Percentiles rank a stretch among this genome's conserved stretches.
These are phyloP conservation scores for Ceratosolen fusciceps DNA, from an alignment of 1,140 invertebrate genomes.

Conservation along the genomic window DNA sequence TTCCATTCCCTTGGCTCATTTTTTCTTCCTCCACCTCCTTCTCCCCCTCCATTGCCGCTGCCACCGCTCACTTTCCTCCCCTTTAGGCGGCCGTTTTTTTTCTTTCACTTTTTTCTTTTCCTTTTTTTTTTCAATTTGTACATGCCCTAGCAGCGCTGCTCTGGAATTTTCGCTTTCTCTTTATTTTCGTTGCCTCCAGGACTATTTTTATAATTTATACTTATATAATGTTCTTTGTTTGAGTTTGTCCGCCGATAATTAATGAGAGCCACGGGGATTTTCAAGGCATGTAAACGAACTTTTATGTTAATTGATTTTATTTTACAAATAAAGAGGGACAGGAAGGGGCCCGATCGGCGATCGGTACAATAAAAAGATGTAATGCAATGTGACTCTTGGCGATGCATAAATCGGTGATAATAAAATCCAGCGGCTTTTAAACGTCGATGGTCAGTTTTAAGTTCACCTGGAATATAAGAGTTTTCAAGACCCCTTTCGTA, in stretches of 20 bases:
- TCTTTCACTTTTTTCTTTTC: conserved; percentile 31
- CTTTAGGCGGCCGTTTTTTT: not conserved
- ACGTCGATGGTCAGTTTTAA: too few species aligned
- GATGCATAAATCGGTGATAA: too few species aligned
- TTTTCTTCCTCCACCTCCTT: not conserved
- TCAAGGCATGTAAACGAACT: too few species aligned
- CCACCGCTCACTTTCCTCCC: not conserved
- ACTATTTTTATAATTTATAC: not conserved
- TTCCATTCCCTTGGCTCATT: conserved; percentile 27
- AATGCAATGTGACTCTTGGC: too few species aligned
- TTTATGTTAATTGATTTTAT: too few species aligned
- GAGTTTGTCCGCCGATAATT: not conserved
- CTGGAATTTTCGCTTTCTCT: conserved; percentile 16
- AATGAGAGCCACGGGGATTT: not conserved
- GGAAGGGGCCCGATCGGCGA: too few species aligned
- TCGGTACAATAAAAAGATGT: too few species aligned
- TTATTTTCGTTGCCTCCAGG: not conserved
- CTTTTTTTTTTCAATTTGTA: conserved; percentile 22
- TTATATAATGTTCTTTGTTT: not conserved
- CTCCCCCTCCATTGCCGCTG: not conserved
- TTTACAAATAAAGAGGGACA: too few species aligned
- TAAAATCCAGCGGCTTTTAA: too few species aligned
- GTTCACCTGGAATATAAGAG: too few species aligned
- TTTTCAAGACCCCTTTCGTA: too few species aligned
- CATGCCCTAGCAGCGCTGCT: not conserved